Conservation (phyloP, 2,797 vertebrate genomes). For the Clarias fuscus region DNA sequence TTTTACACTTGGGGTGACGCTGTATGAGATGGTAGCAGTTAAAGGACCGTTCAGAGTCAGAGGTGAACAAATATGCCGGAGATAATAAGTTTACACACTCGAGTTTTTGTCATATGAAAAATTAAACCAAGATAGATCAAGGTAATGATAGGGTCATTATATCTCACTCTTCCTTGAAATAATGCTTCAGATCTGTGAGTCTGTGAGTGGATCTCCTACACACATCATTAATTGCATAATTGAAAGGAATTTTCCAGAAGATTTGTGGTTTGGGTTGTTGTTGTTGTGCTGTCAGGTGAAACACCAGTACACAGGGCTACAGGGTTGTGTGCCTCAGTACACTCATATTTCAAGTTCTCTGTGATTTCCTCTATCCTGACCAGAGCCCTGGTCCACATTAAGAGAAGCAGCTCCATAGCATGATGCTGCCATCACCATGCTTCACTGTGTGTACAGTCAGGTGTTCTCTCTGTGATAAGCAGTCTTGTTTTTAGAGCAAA, state of each 20-base stretch:
- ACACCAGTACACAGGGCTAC: not conserved
- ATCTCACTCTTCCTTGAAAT: not conserved
- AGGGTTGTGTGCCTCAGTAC: no score
- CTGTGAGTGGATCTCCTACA: no score
- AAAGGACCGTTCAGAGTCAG: slow-evolving; percentile 4
- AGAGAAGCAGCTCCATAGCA: no score
- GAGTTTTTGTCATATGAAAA: not conserved
- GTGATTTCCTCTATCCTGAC: no score
- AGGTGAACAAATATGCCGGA: not conserved
- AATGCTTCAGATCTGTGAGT: not conserved
- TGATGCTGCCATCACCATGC: no score
- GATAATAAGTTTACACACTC: not conserved
- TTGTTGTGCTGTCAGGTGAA: not conserved
- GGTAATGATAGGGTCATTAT: not conserved
- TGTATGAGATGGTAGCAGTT: slow-evolving; percentile 77
- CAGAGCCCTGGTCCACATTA: no score
- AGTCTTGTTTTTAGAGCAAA: no score
- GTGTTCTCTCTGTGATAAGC: no score
- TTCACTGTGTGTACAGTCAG: no score
- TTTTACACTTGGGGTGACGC: slow-evolving; percentile 77
- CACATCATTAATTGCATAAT: no score
- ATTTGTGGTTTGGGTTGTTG: not conserved
- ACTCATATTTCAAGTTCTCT: no score
- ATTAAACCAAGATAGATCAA: not conserved
- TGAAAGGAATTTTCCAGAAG: not conserved